Conservation (phyloP, 2,113 vertebrate species). For the Cygnus buccinator region DNA sequence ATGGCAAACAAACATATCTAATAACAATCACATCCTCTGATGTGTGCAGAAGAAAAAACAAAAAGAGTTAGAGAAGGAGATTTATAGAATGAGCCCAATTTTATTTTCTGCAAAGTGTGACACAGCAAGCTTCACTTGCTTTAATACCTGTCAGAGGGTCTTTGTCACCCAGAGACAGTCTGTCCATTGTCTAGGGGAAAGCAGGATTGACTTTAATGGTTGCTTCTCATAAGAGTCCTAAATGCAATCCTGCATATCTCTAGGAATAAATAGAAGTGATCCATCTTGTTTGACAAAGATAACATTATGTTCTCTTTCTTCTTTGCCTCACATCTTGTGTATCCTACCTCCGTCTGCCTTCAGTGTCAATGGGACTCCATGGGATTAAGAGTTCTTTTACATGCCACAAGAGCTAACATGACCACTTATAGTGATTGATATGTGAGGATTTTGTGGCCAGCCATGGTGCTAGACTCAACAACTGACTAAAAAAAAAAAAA, state of each 20-base stretch:
- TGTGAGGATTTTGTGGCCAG: neutral
- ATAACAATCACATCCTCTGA: neutral
- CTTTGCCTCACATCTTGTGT: neutral
- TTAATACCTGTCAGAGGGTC: slow-evolving; percentile 39
- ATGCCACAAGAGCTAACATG: neutral
- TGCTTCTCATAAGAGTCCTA: slow-evolving; percentile 31
- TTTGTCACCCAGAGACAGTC: slow-evolving; percentile 38
- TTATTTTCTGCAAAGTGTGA: slow-evolving; percentile 28
- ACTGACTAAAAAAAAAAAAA: neutral
- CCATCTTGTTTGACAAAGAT: slow-evolving; percentile 22
- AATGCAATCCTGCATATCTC: slow-evolving; percentile 31
- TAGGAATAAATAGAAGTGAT: neutral
- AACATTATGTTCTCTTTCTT: neutral
- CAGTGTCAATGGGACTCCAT: neutral
- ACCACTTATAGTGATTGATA: neutral
- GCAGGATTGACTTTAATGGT: neutral
- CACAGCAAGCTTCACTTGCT: slow-evolving; percentile 42
- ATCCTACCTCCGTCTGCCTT: slow-evolving; percentile 35
- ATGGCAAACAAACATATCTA: slow-evolving; percentile 15
- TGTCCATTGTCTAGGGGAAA: slow-evolving; percentile 41
- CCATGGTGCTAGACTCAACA: neutral
- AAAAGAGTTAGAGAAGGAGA: neutral
- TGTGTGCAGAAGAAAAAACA: neutral
- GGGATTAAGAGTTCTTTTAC: neutral
- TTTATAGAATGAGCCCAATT: slow-evolving; percentile 17